phyloP scores from a whole-genome alignment of 2,113 vertebrate genomes.

The Prunella fulvescens region DNA sequence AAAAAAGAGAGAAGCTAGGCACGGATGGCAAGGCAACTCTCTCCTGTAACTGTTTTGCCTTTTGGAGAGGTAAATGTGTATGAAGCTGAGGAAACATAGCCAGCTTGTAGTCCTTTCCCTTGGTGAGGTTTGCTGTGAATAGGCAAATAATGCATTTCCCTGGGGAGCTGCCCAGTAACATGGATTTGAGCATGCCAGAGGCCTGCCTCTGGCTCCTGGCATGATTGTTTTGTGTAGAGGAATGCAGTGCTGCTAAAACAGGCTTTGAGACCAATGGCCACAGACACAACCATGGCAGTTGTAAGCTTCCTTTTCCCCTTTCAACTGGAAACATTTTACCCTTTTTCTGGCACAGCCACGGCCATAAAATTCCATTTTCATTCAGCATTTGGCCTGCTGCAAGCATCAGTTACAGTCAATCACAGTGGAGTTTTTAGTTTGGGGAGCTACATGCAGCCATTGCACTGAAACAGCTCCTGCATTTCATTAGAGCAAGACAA shows the following conservation, averaged over 20 bases:
- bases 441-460: not conserved
- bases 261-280: not conserved
- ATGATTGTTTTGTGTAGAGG: not conserved
- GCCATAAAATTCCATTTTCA: not conserved
- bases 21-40: no score
- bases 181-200: not conserved
- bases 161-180: not conserved
- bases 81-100: not conserved
- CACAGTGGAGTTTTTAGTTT: not conserved
- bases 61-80: not conserved
- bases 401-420: not conserved
- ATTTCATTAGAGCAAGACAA: not conserved
- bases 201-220: not conserved
- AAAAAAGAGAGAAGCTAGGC: fast-evolving
- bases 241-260: not conserved
- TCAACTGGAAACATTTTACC: not conserved
- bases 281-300: not conserved
- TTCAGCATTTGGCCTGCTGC: not conserved
- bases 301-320: not conserved
- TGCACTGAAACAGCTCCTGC: not conserved
- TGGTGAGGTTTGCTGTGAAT: not conserved
- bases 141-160: not conserved
- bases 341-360: not conserved
- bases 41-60: not conserved
- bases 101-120: not conserved